A percentile compares a stretch with the other conserved stretches of the same genome.
Evolutionary conservation across 2,888 invertebrate genomes (phyloP).

Genomic region (Nephrotoma guestfalica): DNA sequence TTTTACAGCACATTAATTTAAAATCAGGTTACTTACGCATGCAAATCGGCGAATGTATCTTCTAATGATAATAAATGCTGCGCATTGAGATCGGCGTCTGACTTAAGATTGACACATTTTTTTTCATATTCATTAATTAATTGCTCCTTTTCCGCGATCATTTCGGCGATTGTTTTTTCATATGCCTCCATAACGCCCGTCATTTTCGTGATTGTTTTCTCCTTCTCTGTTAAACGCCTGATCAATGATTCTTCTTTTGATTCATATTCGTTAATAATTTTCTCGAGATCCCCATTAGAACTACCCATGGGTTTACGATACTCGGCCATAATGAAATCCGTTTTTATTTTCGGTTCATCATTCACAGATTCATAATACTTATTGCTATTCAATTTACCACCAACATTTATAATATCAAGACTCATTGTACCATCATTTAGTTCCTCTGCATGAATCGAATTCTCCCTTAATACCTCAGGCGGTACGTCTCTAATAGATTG

Average conservation of each 20-base stretch:
- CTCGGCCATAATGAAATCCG: not conserved
- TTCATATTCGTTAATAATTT: conserved; percentile 32
- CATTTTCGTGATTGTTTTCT: conserved; percentile 30
- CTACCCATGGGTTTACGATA: not conserved
- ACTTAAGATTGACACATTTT: conserved; percentile 39
- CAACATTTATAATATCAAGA: not conserved
- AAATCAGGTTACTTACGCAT: conserved; percentile 33
- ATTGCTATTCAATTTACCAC: not conserved
- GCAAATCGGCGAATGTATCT: conserved; percentile 50
- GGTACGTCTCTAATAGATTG: not conserved
- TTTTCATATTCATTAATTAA: conserved; percentile 35
- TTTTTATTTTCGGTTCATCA: not conserved
- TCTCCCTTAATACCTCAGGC: not conserved
- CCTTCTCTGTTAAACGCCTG: conserved; percentile 32
- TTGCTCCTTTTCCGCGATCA: conserved; percentile 58
- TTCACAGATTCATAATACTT: not conserved
- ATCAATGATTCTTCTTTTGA: conserved; percentile 30
- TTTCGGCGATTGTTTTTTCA: conserved; percentile 62
- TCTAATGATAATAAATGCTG: conserved; percentile 47
- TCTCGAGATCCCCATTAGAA: conserved; percentile 28
- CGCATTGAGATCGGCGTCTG: conserved; percentile 46
- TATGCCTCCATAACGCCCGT: conserved; percentile 62
- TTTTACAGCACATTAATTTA: not conserved
- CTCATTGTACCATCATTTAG: not conserved
- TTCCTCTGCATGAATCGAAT: not conserved